Percentiles rank a stretch among this genome's conserved stretches.
phyloP scores from a whole-genome alignment of 1,140 invertebrate genomes.

The Drosophila nannoptera region DNA sequence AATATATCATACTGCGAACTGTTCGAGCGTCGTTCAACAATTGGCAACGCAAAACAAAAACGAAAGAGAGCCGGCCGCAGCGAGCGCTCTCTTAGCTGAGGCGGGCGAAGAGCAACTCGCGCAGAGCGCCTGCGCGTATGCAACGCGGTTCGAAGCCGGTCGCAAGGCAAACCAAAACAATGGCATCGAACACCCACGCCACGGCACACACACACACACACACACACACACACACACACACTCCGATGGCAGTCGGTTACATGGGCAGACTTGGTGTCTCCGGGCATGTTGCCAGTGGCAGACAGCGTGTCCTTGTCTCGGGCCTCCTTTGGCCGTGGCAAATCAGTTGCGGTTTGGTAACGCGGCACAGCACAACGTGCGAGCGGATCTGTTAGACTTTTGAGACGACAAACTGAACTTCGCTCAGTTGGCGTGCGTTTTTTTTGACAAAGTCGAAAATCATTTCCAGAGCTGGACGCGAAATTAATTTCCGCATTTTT shows the following conservation, averaged over 20 bases:
- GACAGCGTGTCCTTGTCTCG: constrained; percentile 50
- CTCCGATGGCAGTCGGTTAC: constrained; percentile 37
- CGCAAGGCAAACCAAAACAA: constrained; percentile 68
- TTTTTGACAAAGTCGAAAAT: constrained; percentile 20
- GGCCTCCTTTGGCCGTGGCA: constrained; percentile 35
- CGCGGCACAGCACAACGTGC: constrained; percentile 65
- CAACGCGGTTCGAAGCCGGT: constrained; percentile 67
- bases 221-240: constrained; percentile 11
- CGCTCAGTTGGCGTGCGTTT: constrained; percentile 17
- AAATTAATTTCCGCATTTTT: constrained; percentile 52
- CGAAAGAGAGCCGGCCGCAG: constrained; percentile 41
- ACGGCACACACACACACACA: constrained; percentile 3
- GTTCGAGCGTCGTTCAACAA: not conserved
- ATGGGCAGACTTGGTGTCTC: constrained; percentile 58
- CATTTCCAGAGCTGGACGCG: constrained; percentile 37
- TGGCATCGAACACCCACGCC: constrained; percentile 27
- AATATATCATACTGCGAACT: not conserved
- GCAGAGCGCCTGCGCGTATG: constrained; percentile 71
- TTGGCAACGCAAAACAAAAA: constrained; percentile 21
- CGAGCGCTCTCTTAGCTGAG: constrained; percentile 33
- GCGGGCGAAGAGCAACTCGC: constrained; percentile 47
- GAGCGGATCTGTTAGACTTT: constrained; percentile 26
- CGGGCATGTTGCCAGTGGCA: constrained; percentile 31
- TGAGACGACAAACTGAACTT: constrained; percentile 11
- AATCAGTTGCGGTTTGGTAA: constrained; percentile 76